These are phyloP conservation scores for Agapornis canus DNA, from an alignment of 2,797 vertebrate species.

Conservation along the genomic window DNA sequence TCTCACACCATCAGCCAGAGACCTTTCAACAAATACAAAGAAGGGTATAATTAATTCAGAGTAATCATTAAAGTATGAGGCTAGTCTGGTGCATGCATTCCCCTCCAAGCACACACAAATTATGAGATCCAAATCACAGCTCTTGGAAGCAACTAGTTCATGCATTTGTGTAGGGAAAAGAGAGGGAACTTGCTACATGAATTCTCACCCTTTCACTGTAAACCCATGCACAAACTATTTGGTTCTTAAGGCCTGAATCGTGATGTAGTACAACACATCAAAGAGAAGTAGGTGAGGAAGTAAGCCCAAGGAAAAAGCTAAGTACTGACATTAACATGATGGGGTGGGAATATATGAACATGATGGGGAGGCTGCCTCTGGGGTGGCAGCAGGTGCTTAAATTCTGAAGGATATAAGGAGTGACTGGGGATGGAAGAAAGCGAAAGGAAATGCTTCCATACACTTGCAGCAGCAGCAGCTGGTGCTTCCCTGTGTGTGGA, in stretches of 20 bases:
- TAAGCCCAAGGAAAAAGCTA: neutral
- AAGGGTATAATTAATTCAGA: conserved; percentile 39
- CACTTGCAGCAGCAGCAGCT: neutral
- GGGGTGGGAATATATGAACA: neutral
- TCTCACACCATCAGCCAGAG: neutral
- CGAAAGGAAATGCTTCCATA: neutral
- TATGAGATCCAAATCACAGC: conserved; percentile 13
- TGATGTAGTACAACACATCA: neutral
- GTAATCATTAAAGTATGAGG: conserved; percentile 19
- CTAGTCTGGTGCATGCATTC: neutral
- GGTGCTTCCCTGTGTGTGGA: neutral
- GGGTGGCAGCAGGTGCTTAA: neutral
- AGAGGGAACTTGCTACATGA: neutral
- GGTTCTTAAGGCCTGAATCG: neutral
- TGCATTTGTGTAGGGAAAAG: neutral
- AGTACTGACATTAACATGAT: neutral
- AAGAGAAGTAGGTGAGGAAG: neutral
- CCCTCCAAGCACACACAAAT: neutral
- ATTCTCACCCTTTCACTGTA: neutral
- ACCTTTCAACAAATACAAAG: neutral
- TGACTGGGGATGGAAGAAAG: fast-evolving
- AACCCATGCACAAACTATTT: neutral
- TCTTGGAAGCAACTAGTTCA: neutral
- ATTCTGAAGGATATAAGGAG: neutral
- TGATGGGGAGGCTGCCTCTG: neutral